Conservation (phyloP, 1,140 invertebrate species). For the Epicauta chinensis region DNA sequence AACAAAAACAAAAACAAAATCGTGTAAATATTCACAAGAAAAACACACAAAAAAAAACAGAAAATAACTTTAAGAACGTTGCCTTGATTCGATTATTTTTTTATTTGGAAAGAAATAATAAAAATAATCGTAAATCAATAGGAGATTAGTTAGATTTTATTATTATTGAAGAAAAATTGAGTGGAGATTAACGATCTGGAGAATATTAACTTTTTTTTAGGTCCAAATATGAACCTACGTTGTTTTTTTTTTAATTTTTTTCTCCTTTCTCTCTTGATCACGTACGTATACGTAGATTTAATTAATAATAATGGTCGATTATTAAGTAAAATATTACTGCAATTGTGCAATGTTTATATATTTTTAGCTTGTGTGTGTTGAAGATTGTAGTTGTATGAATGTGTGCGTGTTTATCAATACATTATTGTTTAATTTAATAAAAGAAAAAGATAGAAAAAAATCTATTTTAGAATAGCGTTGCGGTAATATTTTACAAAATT, state of each 20-base stretch:
- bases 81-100: neutral
- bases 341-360: constrained; percentile 31
- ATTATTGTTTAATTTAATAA: constrained; percentile 12
- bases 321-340: constrained; percentile 38
- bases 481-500: constrained; percentile 33
- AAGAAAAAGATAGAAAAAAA: constrained; percentile 11
- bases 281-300: constrained; percentile 21
- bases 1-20: too few relatives aligned
- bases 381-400: neutral
- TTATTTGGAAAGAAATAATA: constrained; percentile 1
- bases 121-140: neutral
- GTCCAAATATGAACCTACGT: constrained; percentile 8
- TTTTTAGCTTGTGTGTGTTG: constrained; percentile 15
- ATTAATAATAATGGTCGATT: constrained; percentile 10
- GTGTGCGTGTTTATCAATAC: constrained; percentile 12
- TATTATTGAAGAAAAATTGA: neutral
- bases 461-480: constrained; percentile 19
- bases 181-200: constrained; percentile 7
- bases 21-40: too few relatives aligned
- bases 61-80: too few relatives aligned
- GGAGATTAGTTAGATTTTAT: neutral
- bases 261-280: constrained; percentile 12
- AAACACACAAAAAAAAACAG: neutral
- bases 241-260: neutral
- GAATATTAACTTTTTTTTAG: constrained; percentile 24